phyloP scores from a whole-genome alignment of 1,140 invertebrate genomes.

The Spodoptera frugiperda region DNA sequence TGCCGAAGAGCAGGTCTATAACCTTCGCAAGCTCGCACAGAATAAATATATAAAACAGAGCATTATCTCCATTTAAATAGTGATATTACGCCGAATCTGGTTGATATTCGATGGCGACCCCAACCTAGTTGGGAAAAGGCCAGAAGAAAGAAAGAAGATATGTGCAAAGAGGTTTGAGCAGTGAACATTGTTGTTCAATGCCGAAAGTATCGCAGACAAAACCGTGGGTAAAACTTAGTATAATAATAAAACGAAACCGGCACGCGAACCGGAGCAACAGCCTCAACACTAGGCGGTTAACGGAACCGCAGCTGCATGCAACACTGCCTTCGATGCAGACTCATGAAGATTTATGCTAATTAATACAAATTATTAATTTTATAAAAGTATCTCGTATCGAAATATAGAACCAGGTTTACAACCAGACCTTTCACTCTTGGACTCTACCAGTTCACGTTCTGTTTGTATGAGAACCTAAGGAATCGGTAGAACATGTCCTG shows the following conservation, averaged over 20 bases:
- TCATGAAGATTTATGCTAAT: constrained; percentile 25
- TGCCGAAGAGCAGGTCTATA: too few species aligned
- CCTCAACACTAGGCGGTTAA: constrained; percentile 46
- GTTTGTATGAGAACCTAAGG: too few species aligned
- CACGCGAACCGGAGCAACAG: constrained; percentile 45
- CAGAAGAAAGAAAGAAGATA: background rate
- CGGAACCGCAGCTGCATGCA: constrained; percentile 46
- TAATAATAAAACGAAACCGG: constrained; percentile 39
- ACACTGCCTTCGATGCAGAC: constrained; percentile 42
- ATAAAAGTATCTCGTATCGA: background rate
- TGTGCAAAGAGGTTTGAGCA: background rate
- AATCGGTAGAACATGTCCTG: background rate
- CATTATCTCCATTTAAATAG: too few species aligned
- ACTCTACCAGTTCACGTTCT: too few species aligned
- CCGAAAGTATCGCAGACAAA: constrained; percentile 24
- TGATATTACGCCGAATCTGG: too few species aligned
- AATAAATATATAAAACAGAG: too few species aligned
- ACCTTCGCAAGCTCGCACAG: too few species aligned
- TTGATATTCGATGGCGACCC: too few species aligned
- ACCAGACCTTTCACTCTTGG: background rate
- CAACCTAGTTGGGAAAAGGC: too few species aligned
- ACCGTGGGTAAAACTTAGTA: constrained; percentile 31
- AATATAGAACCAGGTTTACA: background rate
- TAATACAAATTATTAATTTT: constrained; percentile 21
- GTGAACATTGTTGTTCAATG: background rate